These are phyloP conservation scores for Ichneumoninae sp. DNA, from an alignment of 2,888 invertebrate species.

Conservation along the genomic window DNA sequence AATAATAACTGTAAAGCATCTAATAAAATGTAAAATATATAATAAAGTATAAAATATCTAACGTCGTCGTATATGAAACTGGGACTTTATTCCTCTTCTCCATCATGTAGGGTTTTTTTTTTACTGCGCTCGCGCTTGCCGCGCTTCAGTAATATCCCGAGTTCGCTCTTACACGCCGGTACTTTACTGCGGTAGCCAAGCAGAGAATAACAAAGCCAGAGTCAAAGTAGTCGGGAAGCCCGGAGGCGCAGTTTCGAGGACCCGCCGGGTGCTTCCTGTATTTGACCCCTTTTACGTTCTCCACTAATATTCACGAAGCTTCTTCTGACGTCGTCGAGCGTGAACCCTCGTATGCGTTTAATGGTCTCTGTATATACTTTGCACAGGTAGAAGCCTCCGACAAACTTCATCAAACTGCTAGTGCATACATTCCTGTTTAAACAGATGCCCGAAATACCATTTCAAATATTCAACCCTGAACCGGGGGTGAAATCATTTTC, in stretches of 20 bases:
- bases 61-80: neutral
- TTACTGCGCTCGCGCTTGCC: neutral
- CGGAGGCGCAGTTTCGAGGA: slow-evolving; percentile 41
- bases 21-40: no score
- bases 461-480: neutral
- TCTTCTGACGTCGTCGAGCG: slow-evolving; percentile 12
- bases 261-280: slow-evolving; percentile 34
- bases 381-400: neutral
- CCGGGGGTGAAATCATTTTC: no score
- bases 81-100: neutral
- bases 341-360: slow-evolving; percentile 5
- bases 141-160: slow-evolving; percentile 7
- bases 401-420: slow-evolving; percentile 10
- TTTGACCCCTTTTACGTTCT: slow-evolving; percentile 55
- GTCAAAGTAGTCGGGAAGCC: slow-evolving; percentile 56
- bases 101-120: neutral
- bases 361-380: slow-evolving; percentile 8
- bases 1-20: no score
- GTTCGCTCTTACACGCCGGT: slow-evolving; percentile 34
- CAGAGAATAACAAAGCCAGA: slow-evolving; percentile 19
- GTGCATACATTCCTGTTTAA: neutral
- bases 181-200: slow-evolving; percentile 42
- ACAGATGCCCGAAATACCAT: neutral
- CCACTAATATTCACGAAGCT: slow-evolving; percentile 19
- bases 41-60: neutral